phyloP scores from a whole-genome alignment of 2,888 invertebrate genomes.

The Oeneis ivallda region DNA sequence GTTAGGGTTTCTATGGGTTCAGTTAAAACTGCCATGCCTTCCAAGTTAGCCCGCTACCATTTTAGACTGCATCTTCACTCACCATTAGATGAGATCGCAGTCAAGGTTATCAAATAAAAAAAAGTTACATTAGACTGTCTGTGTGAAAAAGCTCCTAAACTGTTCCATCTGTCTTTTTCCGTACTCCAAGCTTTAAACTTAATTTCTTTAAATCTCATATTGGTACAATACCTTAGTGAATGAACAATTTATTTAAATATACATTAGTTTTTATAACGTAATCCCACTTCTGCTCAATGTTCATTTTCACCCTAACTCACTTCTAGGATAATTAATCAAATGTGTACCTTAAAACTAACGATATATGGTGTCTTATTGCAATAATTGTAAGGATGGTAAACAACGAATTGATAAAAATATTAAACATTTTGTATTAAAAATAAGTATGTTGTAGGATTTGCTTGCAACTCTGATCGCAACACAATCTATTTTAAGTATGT shows the following conservation, averaged over 20 bases:
- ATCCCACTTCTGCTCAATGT: constrained; percentile 26
- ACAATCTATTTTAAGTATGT: too few relatives aligned
- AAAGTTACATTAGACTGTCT: not conserved
- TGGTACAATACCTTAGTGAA: constrained; percentile 1
- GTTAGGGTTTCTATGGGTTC: too few relatives aligned
- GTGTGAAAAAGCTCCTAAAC: not conserved
- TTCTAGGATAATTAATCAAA: constrained; percentile 23
- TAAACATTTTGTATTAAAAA: too few relatives aligned
- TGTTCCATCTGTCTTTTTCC: constrained; percentile 9
- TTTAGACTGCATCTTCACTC: too few relatives aligned
- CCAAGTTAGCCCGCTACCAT: too few relatives aligned
- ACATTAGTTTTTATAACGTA: constrained; percentile 13
- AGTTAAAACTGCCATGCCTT: too few relatives aligned
- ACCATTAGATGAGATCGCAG: too few relatives aligned
- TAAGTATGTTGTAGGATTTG: too few relatives aligned
- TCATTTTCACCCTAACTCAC: constrained; percentile 30
- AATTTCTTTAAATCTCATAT: constrained; percentile 10
- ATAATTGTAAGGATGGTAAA: constrained; percentile 28
- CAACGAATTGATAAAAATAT: constrained; percentile 20
- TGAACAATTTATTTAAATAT: constrained; percentile 1
- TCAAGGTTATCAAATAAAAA: too few relatives aligned
- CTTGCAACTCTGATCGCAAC: too few relatives aligned
- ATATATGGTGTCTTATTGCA: constrained; percentile 31
- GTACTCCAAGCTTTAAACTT: not conserved
- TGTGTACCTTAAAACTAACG: constrained; percentile 32